Percentiles rank a stretch among this genome's conserved stretches.
phyloP scores from a whole-genome alignment of 2,888 invertebrate genomes.

The Hirtodrosophila duncani region DNA sequence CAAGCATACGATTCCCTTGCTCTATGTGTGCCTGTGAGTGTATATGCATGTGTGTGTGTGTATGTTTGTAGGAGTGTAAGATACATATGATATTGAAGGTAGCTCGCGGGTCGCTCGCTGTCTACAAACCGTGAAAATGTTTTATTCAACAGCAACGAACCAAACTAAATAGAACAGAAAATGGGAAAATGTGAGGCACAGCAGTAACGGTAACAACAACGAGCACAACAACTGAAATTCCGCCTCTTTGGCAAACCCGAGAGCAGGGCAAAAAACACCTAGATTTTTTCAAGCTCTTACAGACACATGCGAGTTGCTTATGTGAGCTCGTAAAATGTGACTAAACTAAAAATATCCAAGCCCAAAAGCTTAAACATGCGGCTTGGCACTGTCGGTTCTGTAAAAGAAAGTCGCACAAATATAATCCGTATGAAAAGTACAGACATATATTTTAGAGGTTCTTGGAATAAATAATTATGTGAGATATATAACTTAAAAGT shows the following conservation, averaged over 20 bases:
- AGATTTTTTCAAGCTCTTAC: slow-evolving; percentile 7
- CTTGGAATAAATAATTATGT: too few species aligned
- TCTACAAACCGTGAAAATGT: slow-evolving; percentile 74
- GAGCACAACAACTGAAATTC: slow-evolving; percentile 24
- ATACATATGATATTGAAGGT: slow-evolving; percentile 66
- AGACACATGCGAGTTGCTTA: slow-evolving; percentile 17
- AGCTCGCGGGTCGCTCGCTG: slow-evolving; percentile 56
- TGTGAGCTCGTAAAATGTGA: slow-evolving; percentile 33
- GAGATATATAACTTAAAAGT: too few species aligned
- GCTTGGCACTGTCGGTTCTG: too few species aligned
- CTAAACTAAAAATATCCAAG: slow-evolving; percentile 36
- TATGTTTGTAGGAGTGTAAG: slow-evolving; percentile 47
- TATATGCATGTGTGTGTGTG: slow-evolving; percentile 18
- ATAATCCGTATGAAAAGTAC: too few species aligned
- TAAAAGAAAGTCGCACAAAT: too few species aligned
- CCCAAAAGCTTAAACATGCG: slow-evolving; percentile 31
- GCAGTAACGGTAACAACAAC: slow-evolving; percentile 17
- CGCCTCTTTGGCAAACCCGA: slow-evolving; percentile 29
- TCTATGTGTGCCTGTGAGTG: slow-evolving; percentile 4
- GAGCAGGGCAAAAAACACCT: slow-evolving; percentile 4
- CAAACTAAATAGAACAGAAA: slow-evolving; percentile 72
- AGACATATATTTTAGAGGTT: too few species aligned
- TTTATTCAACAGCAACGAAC: slow-evolving; percentile 73
- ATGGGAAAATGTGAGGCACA: slow-evolving; percentile 54
- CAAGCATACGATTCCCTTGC: slow-evolving; percentile 65